These are phyloP conservation scores for Argyresthia albistria DNA, from an alignment of 2,888 invertebrate genomes.

Conservation along the genomic window DNA sequence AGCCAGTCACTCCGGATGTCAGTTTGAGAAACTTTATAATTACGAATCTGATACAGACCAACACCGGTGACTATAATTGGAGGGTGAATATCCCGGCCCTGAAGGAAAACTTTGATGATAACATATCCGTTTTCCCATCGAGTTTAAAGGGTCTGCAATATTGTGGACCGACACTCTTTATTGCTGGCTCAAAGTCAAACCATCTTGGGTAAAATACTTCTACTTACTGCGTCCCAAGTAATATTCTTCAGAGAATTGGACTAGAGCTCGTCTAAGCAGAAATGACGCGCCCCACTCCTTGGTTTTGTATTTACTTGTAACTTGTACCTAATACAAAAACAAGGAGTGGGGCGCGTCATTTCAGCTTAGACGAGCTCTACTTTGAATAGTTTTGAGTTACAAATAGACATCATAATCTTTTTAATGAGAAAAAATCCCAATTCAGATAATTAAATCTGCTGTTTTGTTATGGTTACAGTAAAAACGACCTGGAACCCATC, in stretches of 20 bases:
- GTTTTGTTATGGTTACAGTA: slow-evolving; percentile 31
- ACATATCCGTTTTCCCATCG: slow-evolving; percentile 78
- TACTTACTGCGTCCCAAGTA: no score
- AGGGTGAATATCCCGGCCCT: slow-evolving; percentile 84
- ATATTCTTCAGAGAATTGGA: no score
- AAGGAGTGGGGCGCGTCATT: no score
- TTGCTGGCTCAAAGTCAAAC: slow-evolving; percentile 87
- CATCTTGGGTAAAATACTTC: slow-evolving; percentile 76
- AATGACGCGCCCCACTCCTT: no score
- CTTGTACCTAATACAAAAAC: no score
- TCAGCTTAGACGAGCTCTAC: no score
- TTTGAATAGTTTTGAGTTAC: no score
- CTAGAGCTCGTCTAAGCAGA: no score
- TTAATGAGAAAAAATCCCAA: no score
- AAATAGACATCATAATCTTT: no score
- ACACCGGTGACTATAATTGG: slow-evolving; percentile 79
- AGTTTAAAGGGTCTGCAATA: slow-evolving; percentile 62
- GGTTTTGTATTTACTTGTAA: no score
- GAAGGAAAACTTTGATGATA: slow-evolving; percentile 73
- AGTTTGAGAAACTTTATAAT: slow-evolving; percentile 84
- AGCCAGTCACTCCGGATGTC: slow-evolving; percentile 67
- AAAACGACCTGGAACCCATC: slow-evolving; percentile 75
- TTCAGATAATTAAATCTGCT: not conserved
- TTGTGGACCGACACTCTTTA: slow-evolving; percentile 83
- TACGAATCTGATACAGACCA: slow-evolving; percentile 84